Evolutionary conservation across 2,888 invertebrate genomes (phyloP).

Genomic region (Protodeltote pygarga): DNA sequence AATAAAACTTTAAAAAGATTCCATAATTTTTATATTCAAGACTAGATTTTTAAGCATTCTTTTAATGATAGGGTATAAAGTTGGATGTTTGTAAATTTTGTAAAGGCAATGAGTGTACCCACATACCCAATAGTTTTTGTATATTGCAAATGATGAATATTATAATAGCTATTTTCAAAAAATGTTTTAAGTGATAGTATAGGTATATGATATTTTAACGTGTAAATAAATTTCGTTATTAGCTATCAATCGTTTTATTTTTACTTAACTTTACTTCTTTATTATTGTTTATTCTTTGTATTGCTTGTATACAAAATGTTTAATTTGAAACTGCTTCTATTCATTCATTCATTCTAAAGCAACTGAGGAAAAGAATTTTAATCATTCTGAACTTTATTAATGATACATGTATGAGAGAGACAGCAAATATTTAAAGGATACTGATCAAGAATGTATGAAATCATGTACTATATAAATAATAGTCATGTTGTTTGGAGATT

Average conservation of each 20-base stretch:
- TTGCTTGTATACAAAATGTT: no score
- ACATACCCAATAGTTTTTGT: slow-evolving; percentile 63
- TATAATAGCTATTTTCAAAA: slow-evolving; percentile 56
- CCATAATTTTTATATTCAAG: slow-evolving; percentile 77
- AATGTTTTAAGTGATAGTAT: slow-evolving; percentile 68
- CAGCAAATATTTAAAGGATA: no score
- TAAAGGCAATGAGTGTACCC: slow-evolving; percentile 65
- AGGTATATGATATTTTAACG: slow-evolving; percentile 72
- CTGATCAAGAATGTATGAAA: no score
- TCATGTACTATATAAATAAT: no score
- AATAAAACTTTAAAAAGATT: slow-evolving; percentile 64
- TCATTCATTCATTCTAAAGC: no score
- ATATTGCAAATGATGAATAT: slow-evolving; percentile 57
- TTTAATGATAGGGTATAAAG: slow-evolving; percentile 55
- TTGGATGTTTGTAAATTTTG: slow-evolving; percentile 79
- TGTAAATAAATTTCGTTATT: slow-evolving; percentile 78
- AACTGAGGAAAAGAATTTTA: no score
- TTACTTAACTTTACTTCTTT: not conserved
- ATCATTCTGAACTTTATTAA: no score
- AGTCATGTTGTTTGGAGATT: no score
- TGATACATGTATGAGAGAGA: no score
- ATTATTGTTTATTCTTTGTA: no score
- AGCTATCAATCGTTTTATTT: slow-evolving; percentile 62
- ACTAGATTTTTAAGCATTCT: slow-evolving; percentile 61
- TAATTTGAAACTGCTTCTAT: no score